These are phyloP conservation scores for Acleris emargana DNA, from an alignment of 2,888 invertebrate genomes.

Conservation along the genomic window DNA sequence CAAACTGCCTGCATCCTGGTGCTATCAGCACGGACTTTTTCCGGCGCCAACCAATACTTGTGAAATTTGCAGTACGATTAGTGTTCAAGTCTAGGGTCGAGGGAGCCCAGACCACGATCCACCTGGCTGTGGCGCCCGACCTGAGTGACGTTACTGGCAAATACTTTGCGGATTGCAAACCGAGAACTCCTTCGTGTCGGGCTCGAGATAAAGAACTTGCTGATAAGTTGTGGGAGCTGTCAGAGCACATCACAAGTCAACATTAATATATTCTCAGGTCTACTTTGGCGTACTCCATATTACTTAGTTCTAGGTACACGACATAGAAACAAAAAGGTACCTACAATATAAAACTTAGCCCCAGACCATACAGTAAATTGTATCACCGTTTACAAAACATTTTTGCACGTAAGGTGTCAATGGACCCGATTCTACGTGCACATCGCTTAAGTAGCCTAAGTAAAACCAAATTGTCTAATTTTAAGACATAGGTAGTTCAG, in stretches of 20 bases:
- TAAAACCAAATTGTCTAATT: too few relatives aligned
- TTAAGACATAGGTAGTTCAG: too few relatives aligned
- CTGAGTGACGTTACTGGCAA: conserved; percentile 87
- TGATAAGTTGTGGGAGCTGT: conserved; percentile 90
- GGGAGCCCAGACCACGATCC: conserved; percentile 90
- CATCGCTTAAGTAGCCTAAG: too few relatives aligned
- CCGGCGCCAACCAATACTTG: conserved; percentile 85
- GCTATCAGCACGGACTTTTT: conserved; percentile 90
- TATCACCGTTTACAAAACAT: too few relatives aligned
- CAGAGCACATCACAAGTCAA: conserved; percentile 65
- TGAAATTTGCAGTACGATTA: conserved; percentile 83
- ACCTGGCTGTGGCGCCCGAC: conserved; percentile 88
- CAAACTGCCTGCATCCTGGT: conserved; percentile 92
- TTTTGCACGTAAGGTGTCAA: too few relatives aligned
- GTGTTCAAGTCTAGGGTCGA: conserved; percentile 87
- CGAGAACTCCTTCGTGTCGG: conserved; percentile 77
- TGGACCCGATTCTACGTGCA: too few relatives aligned
- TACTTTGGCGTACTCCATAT: background rate
- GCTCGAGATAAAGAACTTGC: conserved; percentile 86
- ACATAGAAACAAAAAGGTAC: too few relatives aligned
- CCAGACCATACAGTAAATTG: too few relatives aligned
- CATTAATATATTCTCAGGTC: background rate
- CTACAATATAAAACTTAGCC: too few relatives aligned
- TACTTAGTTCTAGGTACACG: too few relatives aligned
- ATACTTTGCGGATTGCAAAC: conserved; percentile 89